These are phyloP conservation scores for Neodon shergylaensis DNA, from an alignment of 2,113 vertebrate genomes.

Conservation along the genomic window DNA sequence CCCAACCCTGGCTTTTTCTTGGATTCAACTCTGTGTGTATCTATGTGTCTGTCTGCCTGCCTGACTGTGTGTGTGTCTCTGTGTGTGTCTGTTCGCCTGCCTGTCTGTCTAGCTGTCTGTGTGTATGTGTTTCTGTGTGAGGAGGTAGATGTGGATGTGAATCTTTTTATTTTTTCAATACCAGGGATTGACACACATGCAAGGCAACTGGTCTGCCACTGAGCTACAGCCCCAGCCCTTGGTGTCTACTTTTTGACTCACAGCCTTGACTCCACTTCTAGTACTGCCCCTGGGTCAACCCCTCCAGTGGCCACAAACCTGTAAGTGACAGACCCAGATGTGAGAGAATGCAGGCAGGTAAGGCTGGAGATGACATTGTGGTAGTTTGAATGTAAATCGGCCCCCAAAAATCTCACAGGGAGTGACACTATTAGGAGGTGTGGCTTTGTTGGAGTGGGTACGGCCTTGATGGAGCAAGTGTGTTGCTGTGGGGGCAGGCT, in stretches of 20 bases:
- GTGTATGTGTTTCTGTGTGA: not conserved
- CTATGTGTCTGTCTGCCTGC: not conserved
- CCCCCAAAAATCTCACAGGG: not conserved
- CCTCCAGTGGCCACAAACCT: not conserved
- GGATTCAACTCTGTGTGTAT: not conserved
- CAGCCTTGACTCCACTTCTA: not conserved
- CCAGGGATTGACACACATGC: not conserved
- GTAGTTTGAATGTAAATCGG: not conserved
- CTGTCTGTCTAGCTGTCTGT: not conserved
- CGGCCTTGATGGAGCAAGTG: not conserved
- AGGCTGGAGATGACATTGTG: not conserved
- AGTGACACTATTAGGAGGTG: not conserved
- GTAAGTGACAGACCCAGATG: not conserved
- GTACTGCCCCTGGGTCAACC: not conserved
- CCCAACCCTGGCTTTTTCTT: not conserved
- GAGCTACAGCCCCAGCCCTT: not conserved
- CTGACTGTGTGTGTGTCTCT: not conserved
- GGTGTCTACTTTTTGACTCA: not conserved
- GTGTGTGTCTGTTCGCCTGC: not conserved
- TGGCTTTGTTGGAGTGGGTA: not conserved
- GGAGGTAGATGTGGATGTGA: no score
- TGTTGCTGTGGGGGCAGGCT: not conserved
- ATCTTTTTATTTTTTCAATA: not conserved
- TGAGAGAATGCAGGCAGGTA: not conserved
- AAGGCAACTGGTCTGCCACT: not conserved